Base-by-base conservation (phyloP, 2,888 invertebrate species). In the Linnaemya tessellans region DNA sequence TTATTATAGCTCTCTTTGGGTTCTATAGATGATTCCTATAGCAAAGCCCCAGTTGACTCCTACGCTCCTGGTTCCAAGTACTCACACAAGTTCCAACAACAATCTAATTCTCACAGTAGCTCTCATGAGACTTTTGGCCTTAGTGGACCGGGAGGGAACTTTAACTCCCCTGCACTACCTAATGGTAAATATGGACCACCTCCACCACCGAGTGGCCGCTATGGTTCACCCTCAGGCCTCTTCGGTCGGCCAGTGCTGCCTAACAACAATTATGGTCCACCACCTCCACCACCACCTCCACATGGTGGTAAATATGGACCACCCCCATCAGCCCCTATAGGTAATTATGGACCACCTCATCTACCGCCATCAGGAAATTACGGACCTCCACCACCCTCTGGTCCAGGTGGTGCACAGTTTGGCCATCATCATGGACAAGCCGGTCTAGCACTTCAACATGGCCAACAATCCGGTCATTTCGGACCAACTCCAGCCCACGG, bases 81-180 rank as follows among this genome's bases (percentile, higher is more conserved):
- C 49, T 88, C 88, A 0, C 88, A 89, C n/a, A 91, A 91, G 67
- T 91, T 90, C 43, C 89, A 90, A 43, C 88, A 88, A 0, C 73
- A 80, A 0, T 71, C 73, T 11, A 51, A 30, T 13, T 58, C 74
- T 8, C 35, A 51, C 1, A 15, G 30, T 18, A 71, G 15, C 18
- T 46, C 58, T 8, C 60, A 83, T n/a, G 20, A 54, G 11, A 73
- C 30, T 49, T 81, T 85, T 15, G 78, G 56, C 3, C 18, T 65
- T 20, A 91, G 94, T 9, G 94, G 95, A 1, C 94, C 95, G 2
- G 94, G 94, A 78, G 77, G 62, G 0, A 80, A 51, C 30, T 81
- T 84, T 15, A 87, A 87, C 5, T 84, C 60, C 13, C 22, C 58
- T 41, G 11, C 41, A 11, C 41, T 1, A 13, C 13, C 46, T 46